Evolutionary conservation across 2,797 vertebrate genomes (phyloP).

Genomic region (Cyclopterus lumpus): DNA sequence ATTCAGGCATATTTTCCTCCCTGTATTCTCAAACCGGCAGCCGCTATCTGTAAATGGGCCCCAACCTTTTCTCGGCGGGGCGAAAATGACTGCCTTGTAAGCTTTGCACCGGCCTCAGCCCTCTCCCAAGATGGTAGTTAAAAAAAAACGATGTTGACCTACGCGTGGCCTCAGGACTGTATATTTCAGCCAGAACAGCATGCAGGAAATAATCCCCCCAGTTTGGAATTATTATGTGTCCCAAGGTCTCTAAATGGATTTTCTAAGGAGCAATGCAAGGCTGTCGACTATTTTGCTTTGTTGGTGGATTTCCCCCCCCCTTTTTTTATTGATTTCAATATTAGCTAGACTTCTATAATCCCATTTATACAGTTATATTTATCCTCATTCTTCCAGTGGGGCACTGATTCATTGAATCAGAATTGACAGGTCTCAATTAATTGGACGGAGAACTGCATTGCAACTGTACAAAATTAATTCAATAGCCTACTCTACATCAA

Average conservation of each 20-base stretch:
- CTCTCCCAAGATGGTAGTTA: slow-evolving; percentile 65
- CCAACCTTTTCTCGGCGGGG: slow-evolving; percentile 47
- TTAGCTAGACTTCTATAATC: slow-evolving; percentile 73
- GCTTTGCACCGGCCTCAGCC: slow-evolving; percentile 38
- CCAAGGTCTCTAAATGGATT: slow-evolving; percentile 76
- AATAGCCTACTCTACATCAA: slow-evolving; percentile 32
- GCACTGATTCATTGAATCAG: slow-evolving; percentile 69
- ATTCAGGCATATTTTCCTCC: slow-evolving; percentile 52
- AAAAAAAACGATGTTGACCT: slow-evolving; percentile 73
- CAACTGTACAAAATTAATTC: slow-evolving; percentile 48
- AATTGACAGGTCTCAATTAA: slow-evolving; percentile 70
- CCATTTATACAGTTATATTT: slow-evolving; percentile 77
- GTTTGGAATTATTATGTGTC: slow-evolving; percentile 75
- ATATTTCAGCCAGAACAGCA: slow-evolving; percentile 68
- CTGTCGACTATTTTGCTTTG: slow-evolving; percentile 60
- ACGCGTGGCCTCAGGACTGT: slow-evolving; percentile 60
- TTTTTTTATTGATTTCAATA: slow-evolving; percentile 78
- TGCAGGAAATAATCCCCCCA: slow-evolving; percentile 68
- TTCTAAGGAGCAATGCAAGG: slow-evolving; percentile 58
- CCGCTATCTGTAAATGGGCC: slow-evolving; percentile 68
- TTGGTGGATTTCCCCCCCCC: slow-evolving; percentile 23
- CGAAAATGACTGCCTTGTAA: slow-evolving; percentile 66
- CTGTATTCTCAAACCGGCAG: slow-evolving; percentile 50
- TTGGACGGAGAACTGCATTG: slow-evolving; percentile 40
- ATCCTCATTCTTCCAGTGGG: slow-evolving; percentile 53